These are phyloP conservation scores for Cotesia chilonis DNA, from an alignment of 1,140 invertebrate genomes.

Conservation along the genomic window DNA sequence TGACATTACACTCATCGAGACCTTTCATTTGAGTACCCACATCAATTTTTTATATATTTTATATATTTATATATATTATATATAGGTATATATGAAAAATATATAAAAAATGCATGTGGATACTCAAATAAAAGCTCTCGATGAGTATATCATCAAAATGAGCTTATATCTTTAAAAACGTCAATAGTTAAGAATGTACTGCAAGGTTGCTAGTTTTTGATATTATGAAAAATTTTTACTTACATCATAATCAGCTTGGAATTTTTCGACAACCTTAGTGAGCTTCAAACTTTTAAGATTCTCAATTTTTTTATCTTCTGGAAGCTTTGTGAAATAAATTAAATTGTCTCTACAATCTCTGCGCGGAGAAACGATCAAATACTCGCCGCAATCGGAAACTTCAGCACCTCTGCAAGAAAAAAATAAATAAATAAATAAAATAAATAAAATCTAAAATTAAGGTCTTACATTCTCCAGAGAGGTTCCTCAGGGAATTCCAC, in stretches of 20 bases:
- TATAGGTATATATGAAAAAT: too few relatives aligned
- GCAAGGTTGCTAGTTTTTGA: too few relatives aligned
- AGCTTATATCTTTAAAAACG: not conserved
- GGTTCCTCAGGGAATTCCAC: slow-evolving; percentile 93
- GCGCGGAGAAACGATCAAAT: slow-evolving; percentile 80
- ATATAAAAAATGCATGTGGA: too few relatives aligned
- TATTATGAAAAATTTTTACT: slow-evolving; percentile 38
- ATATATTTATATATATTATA: too few relatives aligned
- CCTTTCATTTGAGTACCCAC: too few relatives aligned
- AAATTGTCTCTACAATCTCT: slow-evolving; percentile 90
- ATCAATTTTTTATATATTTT: too few relatives aligned
- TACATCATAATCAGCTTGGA: slow-evolving; percentile 95
- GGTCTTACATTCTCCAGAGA: slow-evolving; percentile 86
- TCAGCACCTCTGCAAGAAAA: slow-evolving; percentile 72
- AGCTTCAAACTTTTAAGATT: slow-evolving; percentile 70
- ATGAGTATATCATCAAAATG: too few relatives aligned
- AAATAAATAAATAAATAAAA: slow-evolving; percentile 20
- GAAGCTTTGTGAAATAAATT: slow-evolving; percentile 83
- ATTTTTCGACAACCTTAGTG: slow-evolving; percentile 83
- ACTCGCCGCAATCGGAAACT: slow-evolving; percentile 92
- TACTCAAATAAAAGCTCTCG: too few relatives aligned
- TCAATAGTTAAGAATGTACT: not conserved
- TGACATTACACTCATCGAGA: too few relatives aligned
- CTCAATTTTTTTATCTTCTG: slow-evolving; percentile 69
- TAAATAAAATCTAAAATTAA: not conserved